Conservation (phyloP, 2,888 invertebrate species). For the Exocentrus adspersus region DNA sequence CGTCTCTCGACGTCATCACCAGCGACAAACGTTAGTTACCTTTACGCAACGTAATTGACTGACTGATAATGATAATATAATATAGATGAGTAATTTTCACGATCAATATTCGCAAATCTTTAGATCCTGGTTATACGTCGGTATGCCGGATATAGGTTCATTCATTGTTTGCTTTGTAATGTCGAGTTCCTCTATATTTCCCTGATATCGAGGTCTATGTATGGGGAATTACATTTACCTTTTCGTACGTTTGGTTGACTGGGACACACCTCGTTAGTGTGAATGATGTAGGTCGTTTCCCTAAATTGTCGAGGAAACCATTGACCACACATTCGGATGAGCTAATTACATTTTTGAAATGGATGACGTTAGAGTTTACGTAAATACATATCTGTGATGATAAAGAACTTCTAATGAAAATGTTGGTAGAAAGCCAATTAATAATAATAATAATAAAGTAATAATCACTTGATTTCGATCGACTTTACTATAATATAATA, state of each 20-base stretch:
- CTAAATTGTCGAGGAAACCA: too few relatives aligned
- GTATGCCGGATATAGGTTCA: background rate
- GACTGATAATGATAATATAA: too few relatives aligned
- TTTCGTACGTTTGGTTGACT: background rate
- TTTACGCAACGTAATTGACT: constrained; percentile 6
- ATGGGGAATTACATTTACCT: constrained; percentile 1
- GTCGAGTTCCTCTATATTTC: background rate
- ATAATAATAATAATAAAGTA: too few relatives aligned
- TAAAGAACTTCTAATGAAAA: too few relatives aligned
- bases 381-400: too few relatives aligned
- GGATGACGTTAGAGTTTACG: too few relatives aligned
- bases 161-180: constrained; percentile 3
- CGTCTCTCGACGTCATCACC: background rate
- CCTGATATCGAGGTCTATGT: background rate
- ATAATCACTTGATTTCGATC: too few relatives aligned
- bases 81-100: constrained; percentile 21
- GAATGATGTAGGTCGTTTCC: background rate
- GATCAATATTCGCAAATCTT: constrained; percentile 5
- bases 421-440: too few relatives aligned
- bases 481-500: too few relatives aligned
- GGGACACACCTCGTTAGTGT: background rate
- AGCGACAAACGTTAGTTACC: constrained; percentile 6
- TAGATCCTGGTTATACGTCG: constrained; percentile 16
- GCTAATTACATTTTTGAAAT: too few relatives aligned
- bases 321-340: too few relatives aligned